Base-by-base conservation (phyloP, 2,888 invertebrate genomes). In the Empis stercorea region DNA sequence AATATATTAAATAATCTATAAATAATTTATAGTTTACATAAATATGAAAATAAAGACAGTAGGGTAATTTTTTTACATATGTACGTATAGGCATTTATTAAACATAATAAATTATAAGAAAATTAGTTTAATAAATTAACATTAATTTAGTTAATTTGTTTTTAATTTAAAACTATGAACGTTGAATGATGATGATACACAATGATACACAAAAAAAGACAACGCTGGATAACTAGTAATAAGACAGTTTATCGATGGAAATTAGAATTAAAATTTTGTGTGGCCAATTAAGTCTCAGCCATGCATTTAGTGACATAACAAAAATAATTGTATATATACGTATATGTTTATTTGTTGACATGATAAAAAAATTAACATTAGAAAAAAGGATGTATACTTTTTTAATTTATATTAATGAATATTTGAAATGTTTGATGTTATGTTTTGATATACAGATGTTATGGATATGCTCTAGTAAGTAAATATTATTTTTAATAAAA, bases 131-230 rank as follows among this genome's bases (percentile, higher is more conserved):
- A 52, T 52, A 52, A 52, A 51, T 52, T 52, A 49, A 49, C 48
- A 49, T 49, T 52, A 52, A 52, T 51, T 51, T 51, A 47, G 51
- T 45, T 52, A 52, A 52, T 52, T 52, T 52, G 44, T 49, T 52
- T 52, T 52, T 52, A 52, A 52, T 52, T 52, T 47, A 48, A 20
- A 20, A 20, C 20, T 20, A 20, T 20, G 20, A 20, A 20, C 20
- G 20, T 4, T 20, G 20, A 20, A 20, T 44, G 46, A 44, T 51
- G 51, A 48, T 46, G 48, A 51, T 52, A 49, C 46, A 45, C n/a
- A n/a, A n/a, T n/a, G n/a, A 43, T 46, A 30, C 39, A 45, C 38
- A 30, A 17, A 40, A 16, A 13, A 40, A 32, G 45, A 30, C 14
- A 37, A 7, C n/a, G n/a, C n/a, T n/a, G n/a, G n/a, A n/a, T n/a